These are phyloP conservation scores for Ferrisia virgata DNA, from an alignment of 2,888 invertebrate species.

Conservation along the genomic window DNA sequence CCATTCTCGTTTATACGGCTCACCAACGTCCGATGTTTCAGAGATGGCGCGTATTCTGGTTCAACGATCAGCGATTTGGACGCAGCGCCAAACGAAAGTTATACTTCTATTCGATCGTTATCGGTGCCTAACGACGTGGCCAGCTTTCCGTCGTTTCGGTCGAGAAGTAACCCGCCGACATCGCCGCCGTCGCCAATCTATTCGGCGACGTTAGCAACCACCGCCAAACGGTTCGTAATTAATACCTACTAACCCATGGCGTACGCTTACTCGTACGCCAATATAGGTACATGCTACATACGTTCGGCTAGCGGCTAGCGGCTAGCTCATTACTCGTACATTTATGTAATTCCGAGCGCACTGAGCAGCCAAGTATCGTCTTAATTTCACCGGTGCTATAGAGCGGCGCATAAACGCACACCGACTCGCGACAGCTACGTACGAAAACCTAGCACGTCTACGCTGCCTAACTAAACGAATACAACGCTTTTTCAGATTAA, in stretches of 20 bases:
- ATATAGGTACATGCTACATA: no score
- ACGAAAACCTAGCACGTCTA: not conserved
- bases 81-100: not conserved
- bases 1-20: no score
- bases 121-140: conserved; percentile 47
- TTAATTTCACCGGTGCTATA: no score
- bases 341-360: no score
- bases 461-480: not conserved
- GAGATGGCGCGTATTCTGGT: not conserved
- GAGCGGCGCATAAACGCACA: no score
- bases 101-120: conserved; percentile 45
- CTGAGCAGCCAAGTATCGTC: no score
- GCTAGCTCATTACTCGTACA: no score
- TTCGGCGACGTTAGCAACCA: not conserved
- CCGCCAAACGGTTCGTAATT: not conserved
- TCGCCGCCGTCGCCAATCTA: conserved; percentile 26
- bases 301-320: no score
- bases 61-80: not conserved
- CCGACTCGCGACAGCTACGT: no score
- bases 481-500: not conserved
- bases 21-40: no score
- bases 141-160: conserved; percentile 44
- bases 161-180: conserved; percentile 34
- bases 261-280: not conserved
- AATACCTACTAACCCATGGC: not conserved